Evolutionary conservation across 1,140 invertebrate genomes (phyloP).

Genomic region (Magallana angulata): DNA sequence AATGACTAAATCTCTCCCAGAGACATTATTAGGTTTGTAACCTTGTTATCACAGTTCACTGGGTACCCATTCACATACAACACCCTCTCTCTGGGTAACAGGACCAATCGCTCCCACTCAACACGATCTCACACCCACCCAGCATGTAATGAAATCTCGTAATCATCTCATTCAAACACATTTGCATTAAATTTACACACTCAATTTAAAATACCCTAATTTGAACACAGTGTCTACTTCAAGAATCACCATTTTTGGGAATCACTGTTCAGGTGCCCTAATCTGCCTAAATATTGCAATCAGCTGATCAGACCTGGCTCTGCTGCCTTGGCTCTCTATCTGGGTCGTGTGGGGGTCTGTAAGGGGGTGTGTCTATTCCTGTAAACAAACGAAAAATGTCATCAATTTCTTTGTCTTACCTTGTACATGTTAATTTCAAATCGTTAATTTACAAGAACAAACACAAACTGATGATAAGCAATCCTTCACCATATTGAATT

Average conservation of each 20-base stretch:
- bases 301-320: conserved; percentile 63
- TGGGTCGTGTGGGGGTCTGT: conserved; percentile 46
- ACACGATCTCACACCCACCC: too few species aligned
- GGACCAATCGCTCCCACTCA: too few species aligned
- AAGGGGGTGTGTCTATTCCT: conserved; percentile 51
- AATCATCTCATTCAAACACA: background rate
- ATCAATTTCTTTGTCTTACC: conserved; percentile 27
- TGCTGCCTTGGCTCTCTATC: conserved; percentile 60
- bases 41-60: too few species aligned
- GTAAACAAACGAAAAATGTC: background rate
- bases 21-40: too few species aligned
- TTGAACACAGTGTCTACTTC: conserved; percentile 12
- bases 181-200: background rate
- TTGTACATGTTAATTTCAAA: background rate
- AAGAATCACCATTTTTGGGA: background rate
- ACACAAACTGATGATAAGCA: background rate
- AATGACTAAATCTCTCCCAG: too few species aligned
- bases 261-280: background rate
- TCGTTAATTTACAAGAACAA: background rate
- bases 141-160: too few species aligned
- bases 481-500: background rate
- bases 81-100: too few species aligned
- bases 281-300: background rate
- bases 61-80: too few species aligned
- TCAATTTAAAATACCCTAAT: background rate